Conservation (phyloP, 2,888 invertebrate species). For the Pseudoips prasinana region DNA sequence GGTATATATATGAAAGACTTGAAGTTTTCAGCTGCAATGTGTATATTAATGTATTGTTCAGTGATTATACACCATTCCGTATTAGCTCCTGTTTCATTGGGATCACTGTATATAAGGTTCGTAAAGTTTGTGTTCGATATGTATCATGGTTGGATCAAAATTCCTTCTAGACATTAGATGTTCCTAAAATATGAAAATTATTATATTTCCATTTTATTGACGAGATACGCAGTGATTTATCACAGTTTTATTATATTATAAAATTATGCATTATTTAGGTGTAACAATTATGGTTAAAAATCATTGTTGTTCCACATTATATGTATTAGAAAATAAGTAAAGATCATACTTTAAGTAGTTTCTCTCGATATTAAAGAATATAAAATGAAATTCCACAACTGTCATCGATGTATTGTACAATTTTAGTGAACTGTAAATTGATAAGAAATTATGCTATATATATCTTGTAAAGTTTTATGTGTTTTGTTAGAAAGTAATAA, state of each 20-base stretch:
- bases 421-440: conserved; percentile 73
- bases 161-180: conserved; percentile 47
- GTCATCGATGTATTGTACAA: conserved; percentile 78
- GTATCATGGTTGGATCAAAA: conserved; percentile 40
- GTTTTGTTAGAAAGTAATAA: conserved; percentile 77
- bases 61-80: conserved; percentile 59
- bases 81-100: conserved; percentile 41
- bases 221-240: conserved; percentile 35
- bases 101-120: conserved; percentile 41
- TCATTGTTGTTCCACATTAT: conserved; percentile 51
- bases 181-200: conserved; percentile 47
- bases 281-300: conserved; percentile 55
- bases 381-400: conserved; percentile 48
- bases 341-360: conserved; percentile 47
- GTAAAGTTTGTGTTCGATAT: conserved; percentile 38
- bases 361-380: conserved; percentile 43
- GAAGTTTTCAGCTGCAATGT: conserved; percentile 26
- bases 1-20: conserved; percentile 37
- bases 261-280: conserved; percentile 37
- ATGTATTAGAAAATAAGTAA: conserved; percentile 46
- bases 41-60: conserved; percentile 40
- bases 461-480: conserved; percentile 71
- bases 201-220: conserved; percentile 36
- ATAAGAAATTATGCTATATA: conserved; percentile 77
- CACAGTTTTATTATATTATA: conserved; percentile 36